A percentile compares a stretch with the other conserved stretches of the same genome.
Conservation (phyloP, 2,797 vertebrate species). For the Tangara arthus region DNA sequence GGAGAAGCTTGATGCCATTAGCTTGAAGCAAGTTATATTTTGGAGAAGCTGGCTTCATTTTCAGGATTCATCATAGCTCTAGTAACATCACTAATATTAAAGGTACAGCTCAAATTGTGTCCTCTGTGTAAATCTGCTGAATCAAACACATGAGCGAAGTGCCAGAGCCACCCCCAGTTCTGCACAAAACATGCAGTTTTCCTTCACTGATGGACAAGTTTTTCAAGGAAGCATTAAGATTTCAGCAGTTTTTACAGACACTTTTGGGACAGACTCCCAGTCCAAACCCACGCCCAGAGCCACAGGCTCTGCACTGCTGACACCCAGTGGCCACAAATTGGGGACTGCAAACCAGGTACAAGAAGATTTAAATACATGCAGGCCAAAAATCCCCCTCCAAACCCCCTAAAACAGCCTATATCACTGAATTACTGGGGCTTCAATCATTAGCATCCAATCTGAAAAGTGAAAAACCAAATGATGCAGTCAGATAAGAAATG, state of each 20-base stretch:
- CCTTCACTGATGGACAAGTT: background rate
- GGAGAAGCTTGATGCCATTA: background rate
- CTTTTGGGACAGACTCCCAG: background rate
- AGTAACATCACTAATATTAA: background rate
- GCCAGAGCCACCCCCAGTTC: background rate
- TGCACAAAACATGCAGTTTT: background rate
- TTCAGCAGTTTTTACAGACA: background rate
- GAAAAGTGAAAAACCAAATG: background rate
- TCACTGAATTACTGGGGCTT: background rate
- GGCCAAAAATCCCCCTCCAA: background rate
- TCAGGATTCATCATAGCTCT: background rate
- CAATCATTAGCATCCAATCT: background rate
- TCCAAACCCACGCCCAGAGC: background rate
- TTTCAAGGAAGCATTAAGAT: background rate
- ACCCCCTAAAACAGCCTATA: background rate
- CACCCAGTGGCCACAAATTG: slow-evolving; percentile 60
- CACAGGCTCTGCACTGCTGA: slow-evolving; percentile 55
- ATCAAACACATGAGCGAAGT: background rate
- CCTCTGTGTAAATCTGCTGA: background rate
- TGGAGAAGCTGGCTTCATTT: background rate
- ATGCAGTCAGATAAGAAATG: background rate
- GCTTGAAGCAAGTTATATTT: background rate
- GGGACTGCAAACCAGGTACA: background rate
- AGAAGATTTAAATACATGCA: background rate
- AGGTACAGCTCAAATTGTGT: background rate